phyloP scores from a whole-genome alignment of 2,888 invertebrate genomes.

The Adelognathus sp. region DNA sequence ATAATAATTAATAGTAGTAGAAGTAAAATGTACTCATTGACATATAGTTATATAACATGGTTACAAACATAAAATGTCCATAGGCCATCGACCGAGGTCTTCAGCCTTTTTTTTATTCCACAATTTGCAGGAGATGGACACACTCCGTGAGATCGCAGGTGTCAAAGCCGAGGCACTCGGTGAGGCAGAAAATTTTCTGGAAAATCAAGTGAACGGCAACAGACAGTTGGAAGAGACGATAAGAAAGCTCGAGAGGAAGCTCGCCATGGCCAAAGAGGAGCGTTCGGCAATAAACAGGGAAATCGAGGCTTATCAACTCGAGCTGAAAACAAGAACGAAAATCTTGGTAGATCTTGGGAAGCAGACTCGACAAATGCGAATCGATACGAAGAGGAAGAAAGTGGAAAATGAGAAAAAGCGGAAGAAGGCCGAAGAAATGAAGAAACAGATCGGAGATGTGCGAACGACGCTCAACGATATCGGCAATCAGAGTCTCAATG shows the following conservation, averaged over 20 bases:
- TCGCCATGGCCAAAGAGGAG: constrained; percentile 77
- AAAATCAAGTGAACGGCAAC: constrained; percentile 85
- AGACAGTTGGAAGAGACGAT: constrained; percentile 81
- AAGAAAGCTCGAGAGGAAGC: constrained; percentile 77
- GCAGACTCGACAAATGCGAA: constrained; percentile 59
- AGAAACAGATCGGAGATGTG: constrained; percentile 80
- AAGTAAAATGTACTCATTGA: no score
- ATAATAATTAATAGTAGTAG: no score
- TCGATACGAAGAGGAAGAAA: constrained; percentile 60
- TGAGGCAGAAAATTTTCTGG: constrained; percentile 85
- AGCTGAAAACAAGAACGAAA: constrained; percentile 76
- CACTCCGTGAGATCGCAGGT: constrained; percentile 81
- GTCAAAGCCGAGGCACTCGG: constrained; percentile 83
- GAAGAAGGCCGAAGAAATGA: constrained; percentile 61
- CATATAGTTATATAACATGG: no score
- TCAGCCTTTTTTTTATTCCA: neutral
- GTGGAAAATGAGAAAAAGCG: constrained; percentile 56
- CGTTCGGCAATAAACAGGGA: constrained; percentile 75
- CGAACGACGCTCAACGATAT: constrained; percentile 82
- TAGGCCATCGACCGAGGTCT: no score
- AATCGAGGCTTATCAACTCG: constrained; percentile 79
- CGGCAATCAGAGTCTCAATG: constrained; percentile 82
- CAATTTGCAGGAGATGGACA: constrained; percentile 82
- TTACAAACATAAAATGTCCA: no score
- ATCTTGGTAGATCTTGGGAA: constrained; percentile 61